Base-by-base conservation (phyloP, 2,797 vertebrate genomes). In the Takifugu rubripes region DNA sequence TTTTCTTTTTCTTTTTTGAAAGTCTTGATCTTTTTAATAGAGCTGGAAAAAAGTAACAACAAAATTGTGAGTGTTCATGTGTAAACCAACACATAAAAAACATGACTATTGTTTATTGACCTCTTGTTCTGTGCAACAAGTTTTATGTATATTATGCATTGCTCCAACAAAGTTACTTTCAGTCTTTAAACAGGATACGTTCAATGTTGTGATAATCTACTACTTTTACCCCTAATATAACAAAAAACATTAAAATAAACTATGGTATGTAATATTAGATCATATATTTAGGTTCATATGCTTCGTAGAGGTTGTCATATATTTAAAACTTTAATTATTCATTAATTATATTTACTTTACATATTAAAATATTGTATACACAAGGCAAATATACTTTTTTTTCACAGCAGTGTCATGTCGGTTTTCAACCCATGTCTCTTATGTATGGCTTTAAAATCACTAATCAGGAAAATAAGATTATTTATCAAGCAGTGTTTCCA, bases 371-470 rank as follows among this genome's bases (percentile, higher is more conserved):
- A 96, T 91, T 95, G 94, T 97, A 93, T 96, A 94, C 89, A 96
- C 91, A 94, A 93, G 93, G 92, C 90, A 91, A 91, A 84, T 92
- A 87, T 16, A 36, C 85, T 85, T 90, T 71, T 66, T 63, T 68
- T 67, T 79, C 92, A 94, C 89, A 93, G 91, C 93, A 93, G 87
- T 93, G 36, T 93, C 87, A 90, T 93, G 92, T 83, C 80, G 86
- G 86, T 82, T 74, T 66, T 78, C 72, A 72, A 86, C 84, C 81
- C 88, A 91, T 89, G 86, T 87, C 90, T 83, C 88, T 83, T 56
- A 94, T 92, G 92, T 97, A 98, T 99, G 97, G 97, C 97, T 98
- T 97, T 92, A 89, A 94, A 95, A 94, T 92, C 92, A 92, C 92
- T 83, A 79, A 91, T 91, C 90, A 91, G 91, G 91, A 92, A 75